A percentile compares a stretch with the other conserved stretches of the same genome.
phyloP scores from a whole-genome alignment of 2,888 invertebrate species.

The Cerastis leucographa region DNA sequence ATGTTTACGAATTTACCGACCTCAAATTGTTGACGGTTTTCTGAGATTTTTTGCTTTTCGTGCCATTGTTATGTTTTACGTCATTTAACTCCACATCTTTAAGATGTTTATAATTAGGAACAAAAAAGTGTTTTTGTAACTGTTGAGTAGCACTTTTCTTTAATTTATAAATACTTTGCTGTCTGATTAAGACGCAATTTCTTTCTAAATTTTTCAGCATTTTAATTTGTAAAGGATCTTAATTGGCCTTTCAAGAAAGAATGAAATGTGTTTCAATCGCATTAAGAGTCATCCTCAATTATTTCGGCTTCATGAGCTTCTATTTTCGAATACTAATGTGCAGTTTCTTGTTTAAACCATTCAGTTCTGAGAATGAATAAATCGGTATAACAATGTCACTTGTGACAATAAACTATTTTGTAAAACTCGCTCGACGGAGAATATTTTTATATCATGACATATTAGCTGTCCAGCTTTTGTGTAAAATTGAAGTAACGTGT shows the following conservation, averaged over 20 bases:
- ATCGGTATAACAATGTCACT: background rate
- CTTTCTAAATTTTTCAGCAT: constrained; percentile 11
- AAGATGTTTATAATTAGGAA: background rate
- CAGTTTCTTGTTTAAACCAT: constrained; percentile 1
- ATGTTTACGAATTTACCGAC: constrained; percentile 53
- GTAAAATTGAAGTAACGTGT: background rate
- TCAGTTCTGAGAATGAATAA: background rate
- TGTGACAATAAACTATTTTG: constrained; percentile 2
- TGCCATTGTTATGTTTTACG: constrained; percentile 10
- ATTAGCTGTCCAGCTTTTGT: background rate
- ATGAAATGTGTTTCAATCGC: constrained; percentile 13
- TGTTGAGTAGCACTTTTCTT: background rate
- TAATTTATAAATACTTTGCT: constrained; percentile 9
- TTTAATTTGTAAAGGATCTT: constrained; percentile 12
- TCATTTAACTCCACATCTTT: constrained; percentile 14
- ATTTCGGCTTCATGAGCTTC: constrained; percentile 1
- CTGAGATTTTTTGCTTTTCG: constrained; percentile 17
- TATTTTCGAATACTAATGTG: constrained; percentile 12
- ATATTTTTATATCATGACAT: background rate
- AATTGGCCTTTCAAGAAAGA: constrained; percentile 6
- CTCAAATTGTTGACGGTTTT: constrained; percentile 28
- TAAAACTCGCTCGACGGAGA: background rate
- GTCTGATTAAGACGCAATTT: constrained; percentile 21
- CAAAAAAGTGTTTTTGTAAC: background rate
- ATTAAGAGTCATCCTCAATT: constrained; percentile 7